Conservation (phyloP, 2,888 invertebrate genomes). For the Neoscelio sp. region DNA sequence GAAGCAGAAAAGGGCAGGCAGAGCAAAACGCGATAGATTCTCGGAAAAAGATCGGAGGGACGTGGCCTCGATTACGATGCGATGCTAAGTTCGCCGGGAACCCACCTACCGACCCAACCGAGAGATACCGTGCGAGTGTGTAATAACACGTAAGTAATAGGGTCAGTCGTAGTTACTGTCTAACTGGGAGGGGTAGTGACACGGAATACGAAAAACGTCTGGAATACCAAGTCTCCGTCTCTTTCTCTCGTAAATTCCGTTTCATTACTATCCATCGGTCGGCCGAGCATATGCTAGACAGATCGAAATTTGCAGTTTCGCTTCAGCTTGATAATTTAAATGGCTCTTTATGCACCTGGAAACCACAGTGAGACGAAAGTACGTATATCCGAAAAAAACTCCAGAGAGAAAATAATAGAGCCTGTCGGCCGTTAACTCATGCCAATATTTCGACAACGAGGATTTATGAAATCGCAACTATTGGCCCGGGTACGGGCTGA, state of each 20-base stretch:
- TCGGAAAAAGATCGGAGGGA: conserved; percentile 13
- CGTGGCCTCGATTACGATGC: conserved; percentile 38
- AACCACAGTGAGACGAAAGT: conserved; percentile 28
- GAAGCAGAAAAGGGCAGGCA: conserved; percentile 1
- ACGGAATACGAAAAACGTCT: conserved; percentile 67
- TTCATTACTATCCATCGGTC: conserved; percentile 72
- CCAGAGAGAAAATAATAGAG: no score
- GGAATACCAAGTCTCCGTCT: no score
- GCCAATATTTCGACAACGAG: conserved; percentile 45
- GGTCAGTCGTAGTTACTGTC: conserved; percentile 22
- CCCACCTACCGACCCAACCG: conserved; percentile 36
- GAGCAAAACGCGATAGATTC: conserved; percentile 31
- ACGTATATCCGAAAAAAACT: no score
- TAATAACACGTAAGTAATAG: conserved; percentile 24
- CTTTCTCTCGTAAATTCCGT: no score
- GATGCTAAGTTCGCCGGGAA: conserved; percentile 36
- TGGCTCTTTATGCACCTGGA: conserved; percentile 52
- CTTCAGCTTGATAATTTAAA: conserved; percentile 73
- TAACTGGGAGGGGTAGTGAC: conserved; percentile 69
- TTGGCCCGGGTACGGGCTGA: no score
- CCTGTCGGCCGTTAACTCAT: conserved; percentile 20
- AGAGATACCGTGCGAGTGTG: conserved; percentile 20
- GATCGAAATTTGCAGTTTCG: conserved; percentile 73
- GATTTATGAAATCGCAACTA: conserved; percentile 35
- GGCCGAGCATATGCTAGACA: conserved; percentile 41